Base-by-base conservation (phyloP, 2,113 vertebrate genomes). In the Ellobius talpinus region DNA sequence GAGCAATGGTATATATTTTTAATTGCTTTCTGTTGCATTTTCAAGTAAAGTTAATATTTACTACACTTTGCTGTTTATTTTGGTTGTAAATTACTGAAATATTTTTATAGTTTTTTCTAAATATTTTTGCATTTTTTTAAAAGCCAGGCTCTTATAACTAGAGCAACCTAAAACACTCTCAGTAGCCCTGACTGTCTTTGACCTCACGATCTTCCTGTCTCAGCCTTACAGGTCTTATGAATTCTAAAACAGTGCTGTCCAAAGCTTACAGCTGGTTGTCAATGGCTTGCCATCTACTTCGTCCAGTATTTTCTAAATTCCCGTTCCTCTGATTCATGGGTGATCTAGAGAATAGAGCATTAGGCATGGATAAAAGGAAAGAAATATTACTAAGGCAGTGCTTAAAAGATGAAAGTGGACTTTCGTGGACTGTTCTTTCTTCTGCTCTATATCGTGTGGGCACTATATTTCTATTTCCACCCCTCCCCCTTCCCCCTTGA, bases 21-120 rank as follows among this genome's bases (percentile, higher is more conserved):
- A 55, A 42, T 47, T 55, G 11, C 26, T 42, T 87, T 87, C 70
- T 47, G 36, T 82, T 85, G 50, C 65, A 92, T 90, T 95, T 93
- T 72, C 21, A 84, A 86, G n/a, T 95, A 50, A 93, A 47, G 14
- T 68, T 84, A 89, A 81, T 10, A 31, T 88, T 68, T 61, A 39
- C 7, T n/a, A 9, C 9, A 7, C 79, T 92, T 96, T 68, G 33
- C 10, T 85, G 24, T 47, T 95, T 90, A 70, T 45, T 90, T 93
- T 96, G 87, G 45, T 63, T 81, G 16, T 81, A 72, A 73, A 92
- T 88, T 7, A 52, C 8, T 88, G 23, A 1, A n/a, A 7, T 89
- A 33, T 73, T 77, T 72, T 45, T 77, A n/a, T 36, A 39, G 10
- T 87, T 76, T 72, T 73, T 39, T 23, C 68, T 89, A 81, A 55